phyloP scores from a whole-genome alignment of 2,888 invertebrate species.

The Zaprionus bogoriensis region DNA sequence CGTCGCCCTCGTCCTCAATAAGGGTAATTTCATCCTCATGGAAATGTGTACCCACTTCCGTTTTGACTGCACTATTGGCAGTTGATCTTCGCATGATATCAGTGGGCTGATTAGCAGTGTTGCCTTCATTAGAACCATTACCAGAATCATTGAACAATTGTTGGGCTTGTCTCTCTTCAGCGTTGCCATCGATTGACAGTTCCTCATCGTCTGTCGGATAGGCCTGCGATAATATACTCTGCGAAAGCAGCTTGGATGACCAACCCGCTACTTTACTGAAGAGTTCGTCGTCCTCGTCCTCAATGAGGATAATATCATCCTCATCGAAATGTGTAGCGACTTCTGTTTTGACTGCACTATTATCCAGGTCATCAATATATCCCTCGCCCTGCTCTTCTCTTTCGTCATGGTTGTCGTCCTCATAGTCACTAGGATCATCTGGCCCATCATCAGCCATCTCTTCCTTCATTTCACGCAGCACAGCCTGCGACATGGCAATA shows the following conservation, averaged over 20 bases:
- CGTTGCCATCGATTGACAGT: no score
- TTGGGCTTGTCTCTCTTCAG: conserved; percentile 5
- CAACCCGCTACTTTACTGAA: conserved; percentile 71
- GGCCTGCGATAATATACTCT: conserved; percentile 70
- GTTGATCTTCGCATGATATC: not conserved
- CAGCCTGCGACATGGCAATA: conserved; percentile 72
- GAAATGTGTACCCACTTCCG: conserved; percentile 19
- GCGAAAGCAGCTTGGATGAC: conserved; percentile 74
- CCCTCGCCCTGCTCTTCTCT: conserved; percentile 17
- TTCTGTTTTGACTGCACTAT: conserved; percentile 10
- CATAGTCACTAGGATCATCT: conserved; percentile 20
- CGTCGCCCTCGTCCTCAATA: conserved; percentile 74
- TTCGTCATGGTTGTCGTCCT: conserved; percentile 19
- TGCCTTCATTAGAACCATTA: not conserved
- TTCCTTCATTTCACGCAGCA: conserved; percentile 75
- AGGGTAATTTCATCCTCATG: conserved; percentile 45
- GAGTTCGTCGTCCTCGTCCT: conserved; percentile 73
- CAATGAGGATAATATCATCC: conserved; percentile 52
- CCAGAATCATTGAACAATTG: conserved; percentile 3
- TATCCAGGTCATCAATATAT: not conserved
- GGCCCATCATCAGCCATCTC: conserved; percentile 55
- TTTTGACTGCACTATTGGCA: no score
- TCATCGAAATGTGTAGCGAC: conserved; percentile 27
- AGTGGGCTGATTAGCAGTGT: not conserved
- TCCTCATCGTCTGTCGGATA: conserved; percentile 54